Percentiles rank a stretch among this genome's conserved stretches.
Evolutionary conservation across 1,140 invertebrate species (phyloP).

Genomic region (Metopolophium dirhodum): DNA sequence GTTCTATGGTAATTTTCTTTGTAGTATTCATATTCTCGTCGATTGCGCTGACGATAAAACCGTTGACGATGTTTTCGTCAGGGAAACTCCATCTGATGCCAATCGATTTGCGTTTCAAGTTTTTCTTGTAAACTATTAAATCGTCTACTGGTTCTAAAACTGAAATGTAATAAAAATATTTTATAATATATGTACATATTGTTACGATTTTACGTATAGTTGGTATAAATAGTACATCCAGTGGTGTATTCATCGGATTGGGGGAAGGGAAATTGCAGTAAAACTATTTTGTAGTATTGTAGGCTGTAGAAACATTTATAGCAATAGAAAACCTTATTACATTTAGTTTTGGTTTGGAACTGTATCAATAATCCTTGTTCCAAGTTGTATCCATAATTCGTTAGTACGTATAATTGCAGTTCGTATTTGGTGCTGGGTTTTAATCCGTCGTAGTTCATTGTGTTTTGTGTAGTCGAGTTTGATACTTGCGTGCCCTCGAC

Average conservation of each 20-base stretch:
- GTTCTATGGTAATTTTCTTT: not conserved
- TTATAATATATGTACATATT: too few species aligned
- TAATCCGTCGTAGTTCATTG: not conserved
- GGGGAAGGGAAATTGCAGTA: not conserved
- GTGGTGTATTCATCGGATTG: too few species aligned
- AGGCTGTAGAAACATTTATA: not conserved
- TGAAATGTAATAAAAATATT: not conserved
- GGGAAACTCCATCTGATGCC: conserved; percentile 24
- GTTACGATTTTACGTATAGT: too few species aligned
- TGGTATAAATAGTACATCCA: too few species aligned
- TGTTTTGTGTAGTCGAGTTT: not conserved
- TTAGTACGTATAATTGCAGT: not conserved
- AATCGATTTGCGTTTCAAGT: not conserved
- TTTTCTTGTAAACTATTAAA: conserved; percentile 30
- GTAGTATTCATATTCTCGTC: not conserved
- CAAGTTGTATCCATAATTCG: not conserved
- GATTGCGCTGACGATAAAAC: not conserved
- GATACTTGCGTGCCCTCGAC: not conserved
- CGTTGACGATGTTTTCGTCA: not conserved
- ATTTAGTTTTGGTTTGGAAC: conserved; percentile 20
- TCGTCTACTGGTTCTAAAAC: conserved; percentile 1
- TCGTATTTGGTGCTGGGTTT: not conserved
- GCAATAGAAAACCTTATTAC: not conserved
- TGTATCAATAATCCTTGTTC: not conserved
- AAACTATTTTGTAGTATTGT: not conserved